A percentile compares a stretch with the other conserved stretches of the same genome.
phyloP scores from a whole-genome alignment of 2,113 vertebrate species.

The Cottus gobio region DNA sequence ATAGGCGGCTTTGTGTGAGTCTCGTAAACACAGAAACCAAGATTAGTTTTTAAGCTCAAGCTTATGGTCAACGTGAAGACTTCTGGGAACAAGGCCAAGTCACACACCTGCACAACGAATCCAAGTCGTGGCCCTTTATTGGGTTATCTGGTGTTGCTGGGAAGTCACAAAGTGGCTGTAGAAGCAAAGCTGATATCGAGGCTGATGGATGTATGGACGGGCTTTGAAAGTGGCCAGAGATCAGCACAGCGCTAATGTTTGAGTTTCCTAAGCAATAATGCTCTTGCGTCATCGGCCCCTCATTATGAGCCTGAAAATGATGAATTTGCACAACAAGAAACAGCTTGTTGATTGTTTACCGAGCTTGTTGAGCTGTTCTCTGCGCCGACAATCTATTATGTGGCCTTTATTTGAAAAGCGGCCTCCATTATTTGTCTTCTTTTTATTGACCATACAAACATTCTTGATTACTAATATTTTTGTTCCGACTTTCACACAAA shows the following conservation, averaged over 20 bases:
- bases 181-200: conserved; percentile 18
- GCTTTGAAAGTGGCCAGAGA: conserved; percentile 16
- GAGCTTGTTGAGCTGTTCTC: conserved; percentile 22
- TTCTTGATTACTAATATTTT: conserved; percentile 25
- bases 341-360: conserved; percentile 25
- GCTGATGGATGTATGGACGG: conserved; percentile 13
- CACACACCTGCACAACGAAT: conserved; percentile 45
- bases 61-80: neutral
- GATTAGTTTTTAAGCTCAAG: neutral
- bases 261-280: conserved; percentile 34
- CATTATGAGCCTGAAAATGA: conserved; percentile 9
- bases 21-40: conserved; percentile 7
- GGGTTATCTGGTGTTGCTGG: conserved; percentile 40
- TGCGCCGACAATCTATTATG: neutral
- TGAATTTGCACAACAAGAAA: conserved; percentile 40
- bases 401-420: conserved; percentile 18
- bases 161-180: conserved; percentile 40
- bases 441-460: conserved; percentile 33
- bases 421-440: conserved; percentile 26
- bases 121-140: conserved; percentile 34
- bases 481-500: conserved; percentile 18
- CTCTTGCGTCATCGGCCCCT: neutral
- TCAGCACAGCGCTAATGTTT: neutral
- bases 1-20: conserved; percentile 6
- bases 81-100: conserved; percentile 51